A percentile compares a stretch with the other conserved stretches of the same genome.
These are phyloP conservation scores for Gymnocephalus cernua DNA, from an alignment of 2,113 vertebrate species.

Conservation along the genomic window DNA sequence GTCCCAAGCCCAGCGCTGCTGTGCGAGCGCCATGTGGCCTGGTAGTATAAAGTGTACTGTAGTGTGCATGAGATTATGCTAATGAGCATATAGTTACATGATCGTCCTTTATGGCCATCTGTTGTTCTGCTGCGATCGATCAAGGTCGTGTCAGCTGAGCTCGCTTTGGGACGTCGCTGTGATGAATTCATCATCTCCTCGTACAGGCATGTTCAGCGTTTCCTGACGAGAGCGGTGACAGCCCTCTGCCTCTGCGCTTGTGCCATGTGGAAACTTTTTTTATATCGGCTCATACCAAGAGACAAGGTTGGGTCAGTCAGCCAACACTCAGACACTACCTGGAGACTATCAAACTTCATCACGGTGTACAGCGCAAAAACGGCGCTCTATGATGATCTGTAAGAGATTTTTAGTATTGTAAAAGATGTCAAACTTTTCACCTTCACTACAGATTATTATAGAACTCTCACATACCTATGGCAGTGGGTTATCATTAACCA, in stretches of 20 bases:
- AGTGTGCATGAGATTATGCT: conserved; percentile 77
- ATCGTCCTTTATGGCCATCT: conserved; percentile 85
- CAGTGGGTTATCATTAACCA: background rate
- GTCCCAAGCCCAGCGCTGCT: conserved; percentile 41
- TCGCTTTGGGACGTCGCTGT: conserved; percentile 57
- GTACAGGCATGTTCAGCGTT: conserved; percentile 53
- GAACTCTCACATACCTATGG: background rate
- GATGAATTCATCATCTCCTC: conserved; percentile 76
- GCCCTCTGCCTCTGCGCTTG: conserved; percentile 34
- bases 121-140: conserved; percentile 75
- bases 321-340: conserved; percentile 25
- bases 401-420: background rate
- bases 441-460: background rate
- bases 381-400: background rate
- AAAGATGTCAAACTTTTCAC: conserved; percentile 6
- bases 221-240: conserved; percentile 54
- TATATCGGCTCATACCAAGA: conserved; percentile 25
- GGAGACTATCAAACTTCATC: conserved; percentile 32
- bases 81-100: conserved; percentile 78
- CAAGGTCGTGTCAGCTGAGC: conserved; percentile 75
- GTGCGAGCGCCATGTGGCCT: conserved; percentile 47
- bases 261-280: conserved; percentile 61
- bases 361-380: background rate
- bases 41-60: conserved; percentile 42
- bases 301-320: conserved; percentile 59